phyloP scores from a whole-genome alignment of 2,113 vertebrate genomes.

The Austrofundulus limnaeus region DNA sequence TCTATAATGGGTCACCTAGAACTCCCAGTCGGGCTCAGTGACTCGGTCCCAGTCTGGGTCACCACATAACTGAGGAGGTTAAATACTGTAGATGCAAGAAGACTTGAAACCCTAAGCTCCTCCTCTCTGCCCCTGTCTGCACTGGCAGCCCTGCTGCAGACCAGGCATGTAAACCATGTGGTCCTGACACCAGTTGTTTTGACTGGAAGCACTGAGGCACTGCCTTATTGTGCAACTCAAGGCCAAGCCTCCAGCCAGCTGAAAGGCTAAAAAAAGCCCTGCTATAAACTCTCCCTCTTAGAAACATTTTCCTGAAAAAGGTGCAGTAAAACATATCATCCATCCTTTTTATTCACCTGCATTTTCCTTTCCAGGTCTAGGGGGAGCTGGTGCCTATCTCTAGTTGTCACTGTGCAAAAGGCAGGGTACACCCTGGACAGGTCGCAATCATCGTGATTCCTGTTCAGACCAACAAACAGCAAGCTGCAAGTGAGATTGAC shows the following conservation, averaged over 20 bases:
- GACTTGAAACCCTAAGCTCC: slow-evolving; percentile 24
- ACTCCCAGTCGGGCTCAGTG: slow-evolving; percentile 19
- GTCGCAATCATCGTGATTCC: no score
- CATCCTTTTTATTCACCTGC: no score
- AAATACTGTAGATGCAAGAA: slow-evolving; percentile 30
- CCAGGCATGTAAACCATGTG: slow-evolving; percentile 62
- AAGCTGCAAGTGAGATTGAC: no score
- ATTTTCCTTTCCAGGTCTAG: no score
- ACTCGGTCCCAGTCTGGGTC: slow-evolving; percentile 32
- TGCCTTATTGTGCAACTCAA: slow-evolving; percentile 60
- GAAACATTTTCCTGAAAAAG: slow-evolving; percentile 5
- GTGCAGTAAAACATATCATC: slow-evolving; percentile 22
- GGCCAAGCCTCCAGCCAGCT: slow-evolving; percentile 28
- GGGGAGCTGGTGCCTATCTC: no score
- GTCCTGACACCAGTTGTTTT: slow-evolving; percentile 71
- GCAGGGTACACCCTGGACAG: no score
- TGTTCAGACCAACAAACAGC: no score
- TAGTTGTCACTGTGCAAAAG: no score
- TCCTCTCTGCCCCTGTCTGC: slow-evolving; percentile 6
- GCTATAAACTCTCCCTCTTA: slow-evolving; percentile 22
- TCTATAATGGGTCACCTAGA: background rate
- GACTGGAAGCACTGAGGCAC: slow-evolving; percentile 74
- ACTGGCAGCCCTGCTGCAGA: slow-evolving; percentile 41
- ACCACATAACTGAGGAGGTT: slow-evolving; percentile 33
- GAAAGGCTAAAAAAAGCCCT: slow-evolving; percentile 13